phyloP scores from a whole-genome alignment of 2,888 invertebrate genomes.

The Acrocyrtus sp. region DNA sequence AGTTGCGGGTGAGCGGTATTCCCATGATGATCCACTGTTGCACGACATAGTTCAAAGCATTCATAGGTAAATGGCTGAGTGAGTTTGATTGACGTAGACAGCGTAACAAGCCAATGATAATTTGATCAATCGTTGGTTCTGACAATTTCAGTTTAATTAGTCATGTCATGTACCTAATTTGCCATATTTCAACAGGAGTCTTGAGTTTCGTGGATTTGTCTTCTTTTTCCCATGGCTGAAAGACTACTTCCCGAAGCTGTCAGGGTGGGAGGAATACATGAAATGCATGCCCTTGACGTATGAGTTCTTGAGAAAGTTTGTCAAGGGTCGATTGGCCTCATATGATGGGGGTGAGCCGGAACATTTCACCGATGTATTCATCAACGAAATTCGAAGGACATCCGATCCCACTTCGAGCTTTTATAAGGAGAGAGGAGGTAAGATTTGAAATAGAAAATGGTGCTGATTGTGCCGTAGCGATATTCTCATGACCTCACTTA shows the following conservation, averaged over 20 bases:
- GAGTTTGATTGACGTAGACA: too few relatives aligned
- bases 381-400: slow-evolving; percentile 54
- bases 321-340: slow-evolving; percentile 34
- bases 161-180: neutral
- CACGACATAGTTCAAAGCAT: slow-evolving; percentile 43
- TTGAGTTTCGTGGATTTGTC: slow-evolving; percentile 35
- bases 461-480: too few relatives aligned
- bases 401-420: slow-evolving; percentile 54
- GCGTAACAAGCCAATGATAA: too few relatives aligned
- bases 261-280: slow-evolving; percentile 47
- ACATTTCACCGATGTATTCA: slow-evolving; percentile 58
- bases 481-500: too few relatives aligned
- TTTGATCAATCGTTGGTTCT: too few relatives aligned
- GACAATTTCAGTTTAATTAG: too few relatives aligned
- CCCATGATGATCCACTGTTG: slow-evolving; percentile 55
- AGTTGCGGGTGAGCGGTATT: slow-evolving; percentile 50
- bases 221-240: slow-evolving; percentile 53
- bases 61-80: slow-evolving; percentile 32
- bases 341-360: slow-evolving; percentile 42
- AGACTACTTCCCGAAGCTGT: slow-evolving; percentile 41
- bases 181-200: neutral
- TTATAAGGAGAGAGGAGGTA: slow-evolving; percentile 56
- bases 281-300: slow-evolving; percentile 42
- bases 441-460: too few relatives aligned
- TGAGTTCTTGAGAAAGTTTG: slow-evolving; percentile 48